These are phyloP conservation scores for Lepeophtheirus nordmannii DNA, from an alignment of 2,888 invertebrate genomes.

Conservation along the genomic window DNA sequence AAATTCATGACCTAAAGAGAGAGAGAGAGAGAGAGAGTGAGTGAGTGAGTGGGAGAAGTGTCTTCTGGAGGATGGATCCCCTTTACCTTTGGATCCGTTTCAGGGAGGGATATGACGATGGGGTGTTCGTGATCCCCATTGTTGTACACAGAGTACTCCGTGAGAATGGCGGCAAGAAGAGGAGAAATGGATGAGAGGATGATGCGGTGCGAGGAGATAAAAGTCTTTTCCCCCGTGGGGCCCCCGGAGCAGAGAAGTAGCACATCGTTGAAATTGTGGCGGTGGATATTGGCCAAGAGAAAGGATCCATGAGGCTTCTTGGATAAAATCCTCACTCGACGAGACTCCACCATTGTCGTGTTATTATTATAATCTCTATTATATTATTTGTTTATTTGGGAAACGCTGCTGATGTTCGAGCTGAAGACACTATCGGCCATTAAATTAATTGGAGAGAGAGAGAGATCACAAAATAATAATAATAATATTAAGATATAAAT, in stretches of 20 bases:
- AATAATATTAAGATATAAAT: too few species aligned
- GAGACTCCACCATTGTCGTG: neutral
- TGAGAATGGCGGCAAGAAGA: neutral
- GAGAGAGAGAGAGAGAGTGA: neutral
- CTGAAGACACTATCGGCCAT: too few species aligned
- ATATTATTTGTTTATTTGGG: too few species aligned
- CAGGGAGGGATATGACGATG: neutral
- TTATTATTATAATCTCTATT: too few species aligned
- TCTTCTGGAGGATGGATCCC: neutral
- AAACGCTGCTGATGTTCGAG: too few species aligned
- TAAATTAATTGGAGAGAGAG: too few species aligned
- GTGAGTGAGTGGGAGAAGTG: neutral
- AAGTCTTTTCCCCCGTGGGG: neutral
- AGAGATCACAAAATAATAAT: too few species aligned
- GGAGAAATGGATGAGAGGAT: slow-evolving; percentile 2
- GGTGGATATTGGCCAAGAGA: slow-evolving; percentile 6
- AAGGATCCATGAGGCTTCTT: slow-evolving; percentile 5
- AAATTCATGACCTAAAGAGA: neutral
- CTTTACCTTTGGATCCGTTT: neutral
- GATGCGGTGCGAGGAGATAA: slow-evolving; percentile 2
- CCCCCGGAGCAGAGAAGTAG: slow-evolving; percentile 16
- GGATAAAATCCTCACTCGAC: neutral
- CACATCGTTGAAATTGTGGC: slow-evolving; percentile 2
- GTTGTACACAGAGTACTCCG: neutral
- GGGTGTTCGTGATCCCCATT: neutral